Evolutionary conservation across 2,113 vertebrate genomes (phyloP).

Genomic region (Bujurquina vittata): DNA sequence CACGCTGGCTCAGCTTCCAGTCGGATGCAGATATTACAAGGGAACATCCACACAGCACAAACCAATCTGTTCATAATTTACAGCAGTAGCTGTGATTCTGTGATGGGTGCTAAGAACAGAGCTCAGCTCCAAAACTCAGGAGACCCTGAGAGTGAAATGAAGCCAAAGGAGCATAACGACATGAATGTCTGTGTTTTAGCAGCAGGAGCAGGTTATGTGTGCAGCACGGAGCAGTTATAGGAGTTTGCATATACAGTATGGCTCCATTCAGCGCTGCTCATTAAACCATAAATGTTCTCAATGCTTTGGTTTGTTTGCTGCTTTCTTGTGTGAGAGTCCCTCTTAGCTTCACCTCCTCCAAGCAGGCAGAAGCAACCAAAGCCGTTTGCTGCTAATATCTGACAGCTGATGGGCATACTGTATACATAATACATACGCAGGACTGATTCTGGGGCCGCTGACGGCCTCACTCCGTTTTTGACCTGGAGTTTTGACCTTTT

Average conservation of each 20-base stretch:
- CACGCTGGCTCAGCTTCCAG: background rate
- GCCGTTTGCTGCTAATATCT: background rate
- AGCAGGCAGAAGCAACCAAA: background rate
- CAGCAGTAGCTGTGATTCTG: background rate
- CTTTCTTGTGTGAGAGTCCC: background rate
- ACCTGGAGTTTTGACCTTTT: slow-evolving; percentile 40
- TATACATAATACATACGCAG: slow-evolving; percentile 66
- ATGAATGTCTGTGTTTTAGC: no score
- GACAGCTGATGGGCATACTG: slow-evolving; percentile 47
- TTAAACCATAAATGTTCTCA: background rate
- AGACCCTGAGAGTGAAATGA: background rate
- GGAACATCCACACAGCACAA: background rate
- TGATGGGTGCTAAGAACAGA: no score
- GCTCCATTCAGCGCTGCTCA: background rate
- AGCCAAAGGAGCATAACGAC: no score
- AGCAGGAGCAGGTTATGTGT: no score
- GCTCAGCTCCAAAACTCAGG: background rate
- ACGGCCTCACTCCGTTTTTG: slow-evolving; percentile 5
- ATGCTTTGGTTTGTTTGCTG: slow-evolving; percentile 6
- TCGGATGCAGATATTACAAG: background rate
- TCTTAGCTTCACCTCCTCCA: background rate
- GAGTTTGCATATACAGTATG: slow-evolving; percentile 51
- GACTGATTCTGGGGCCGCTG: slow-evolving; percentile 11
- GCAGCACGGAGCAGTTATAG: background rate
- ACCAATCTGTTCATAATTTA: background rate